A percentile compares a stretch with the other conserved stretches of the same genome.
Evolutionary conservation across 2,797 vertebrate genomes (phyloP).

Genomic region (Orestias chungarensis): DNA sequence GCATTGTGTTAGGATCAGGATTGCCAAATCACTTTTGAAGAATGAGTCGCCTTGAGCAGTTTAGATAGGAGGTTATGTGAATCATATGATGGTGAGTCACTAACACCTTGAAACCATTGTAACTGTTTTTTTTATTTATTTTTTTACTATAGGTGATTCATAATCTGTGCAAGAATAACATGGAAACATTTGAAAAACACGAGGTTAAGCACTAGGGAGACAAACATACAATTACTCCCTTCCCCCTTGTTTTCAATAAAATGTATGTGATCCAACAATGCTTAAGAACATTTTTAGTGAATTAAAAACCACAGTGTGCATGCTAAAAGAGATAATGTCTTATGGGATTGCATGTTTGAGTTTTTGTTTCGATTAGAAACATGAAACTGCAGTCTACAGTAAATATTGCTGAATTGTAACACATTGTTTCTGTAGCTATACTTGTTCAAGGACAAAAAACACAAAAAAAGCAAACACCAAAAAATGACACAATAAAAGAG

Average conservation of each 20-base stretch:
- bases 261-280: conserved; percentile 44
- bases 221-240: conserved; percentile 38
- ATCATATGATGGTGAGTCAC: conserved; percentile 69
- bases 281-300: conserved; percentile 52
- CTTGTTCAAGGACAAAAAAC: conserved; percentile 22
- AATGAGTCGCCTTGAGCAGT: conserved; percentile 77
- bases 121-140: conserved; percentile 43
- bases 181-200: conserved; percentile 44
- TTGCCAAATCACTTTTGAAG: conserved; percentile 71
- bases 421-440: conserved; percentile 50
- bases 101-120: conserved; percentile 56
- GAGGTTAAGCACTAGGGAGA: conserved; percentile 13
- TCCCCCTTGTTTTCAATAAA: conserved; percentile 24
- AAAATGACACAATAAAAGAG: conserved; percentile 3
- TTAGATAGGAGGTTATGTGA: conserved; percentile 61
- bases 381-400: conserved; percentile 69
- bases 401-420: conserved; percentile 73
- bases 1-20: conserved; percentile 68
- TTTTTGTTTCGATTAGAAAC: conserved; percentile 64
- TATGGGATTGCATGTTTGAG: conserved; percentile 8
- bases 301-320: conserved; percentile 52
- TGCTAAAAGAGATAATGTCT: conserved; percentile 41
- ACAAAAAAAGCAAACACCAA: conserved; percentile 10
- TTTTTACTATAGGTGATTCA: conserved; percentile 51
- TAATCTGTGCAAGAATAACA: conserved; percentile 36